phyloP scores from a whole-genome alignment of 1,140 invertebrate species.

The Magallana gigas region DNA sequence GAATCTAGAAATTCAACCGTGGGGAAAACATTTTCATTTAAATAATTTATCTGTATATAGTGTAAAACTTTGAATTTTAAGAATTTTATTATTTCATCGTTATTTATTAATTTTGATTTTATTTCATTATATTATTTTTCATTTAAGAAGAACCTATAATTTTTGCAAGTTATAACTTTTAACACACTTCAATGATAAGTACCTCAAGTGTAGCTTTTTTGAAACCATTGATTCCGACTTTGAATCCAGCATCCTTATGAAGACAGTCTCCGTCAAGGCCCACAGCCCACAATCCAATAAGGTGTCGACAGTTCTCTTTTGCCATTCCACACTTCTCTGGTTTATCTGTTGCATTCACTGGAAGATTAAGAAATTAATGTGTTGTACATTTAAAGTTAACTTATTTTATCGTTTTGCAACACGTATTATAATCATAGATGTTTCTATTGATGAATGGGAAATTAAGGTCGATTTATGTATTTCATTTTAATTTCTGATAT shows the following conservation, averaged over 20 bases:
- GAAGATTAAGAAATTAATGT: neutral
- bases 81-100: no score
- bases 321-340: constrained; percentile 44
- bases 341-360: neutral
- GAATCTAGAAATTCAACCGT: constrained; percentile 51
- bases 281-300: constrained; percentile 58
- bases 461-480: neutral
- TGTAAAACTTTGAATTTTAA: no score
- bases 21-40: no score
- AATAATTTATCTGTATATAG: no score
- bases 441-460: neutral
- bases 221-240: constrained; percentile 52
- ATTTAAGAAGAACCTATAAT: no score
- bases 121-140: no score
- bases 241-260: constrained; percentile 56
- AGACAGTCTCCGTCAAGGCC: constrained; percentile 57
- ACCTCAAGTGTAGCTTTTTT: constrained; percentile 54
- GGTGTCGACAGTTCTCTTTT: neutral
- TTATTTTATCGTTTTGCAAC: no score
- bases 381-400: no score
- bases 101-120: no score
- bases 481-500: neutral
- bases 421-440: no score
- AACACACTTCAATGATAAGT: neutral
- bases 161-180: no score